Base-by-base conservation (phyloP, 2,797 vertebrate genomes). In the Pseudopleuronectes americanus region DNA sequence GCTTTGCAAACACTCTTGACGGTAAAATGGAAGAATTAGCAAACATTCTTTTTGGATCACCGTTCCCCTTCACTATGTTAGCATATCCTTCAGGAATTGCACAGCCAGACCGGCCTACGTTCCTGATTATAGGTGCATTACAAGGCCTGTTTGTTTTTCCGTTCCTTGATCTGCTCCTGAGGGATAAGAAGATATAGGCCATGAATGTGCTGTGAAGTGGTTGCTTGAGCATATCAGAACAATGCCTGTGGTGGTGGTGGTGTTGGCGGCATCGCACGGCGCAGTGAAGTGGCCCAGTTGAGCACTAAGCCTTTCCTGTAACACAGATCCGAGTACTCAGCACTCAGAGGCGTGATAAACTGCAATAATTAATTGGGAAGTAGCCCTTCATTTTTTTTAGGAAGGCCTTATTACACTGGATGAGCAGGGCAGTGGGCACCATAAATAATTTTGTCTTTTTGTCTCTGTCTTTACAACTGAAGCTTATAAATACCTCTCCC, bases 161-260 rank as follows among this genome's bases (percentile, higher is more conserved):
- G 17, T 79, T 84, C 76, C 86, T 84, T 90, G 77, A 85, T 87
- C 76, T 87, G 57, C 58, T 89, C 79, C 78, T 68, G 16, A 51
- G 84, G 77, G 81, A 88, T 52, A 28, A 38, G 73, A 47, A 68
- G 84, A 89, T 90, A 60, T 85, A 76, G 81, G 79, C 71, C 85
- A 82, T 41, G 57, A 63, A 36, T 5, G 19, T 60, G 3, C 56
- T 66, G 56, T 70, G 64, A 84, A 85, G 71, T 48, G 60, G 13
- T 74, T 80, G 16, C 28, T 66, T 79, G 31, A 58, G 67, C 65
- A 69, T 63, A 59, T 72, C 72, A 68, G 63, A 62, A 52, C 54
- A 58, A 67, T 63, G 78, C 68, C 64, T 56, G 58, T 57, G 45
- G 70, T 53, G 45, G 48, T 65, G 62, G n/a, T 31, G 71, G 56